phyloP scores from a whole-genome alignment of 2,888 invertebrate species.

The Melanargia galathea region DNA sequence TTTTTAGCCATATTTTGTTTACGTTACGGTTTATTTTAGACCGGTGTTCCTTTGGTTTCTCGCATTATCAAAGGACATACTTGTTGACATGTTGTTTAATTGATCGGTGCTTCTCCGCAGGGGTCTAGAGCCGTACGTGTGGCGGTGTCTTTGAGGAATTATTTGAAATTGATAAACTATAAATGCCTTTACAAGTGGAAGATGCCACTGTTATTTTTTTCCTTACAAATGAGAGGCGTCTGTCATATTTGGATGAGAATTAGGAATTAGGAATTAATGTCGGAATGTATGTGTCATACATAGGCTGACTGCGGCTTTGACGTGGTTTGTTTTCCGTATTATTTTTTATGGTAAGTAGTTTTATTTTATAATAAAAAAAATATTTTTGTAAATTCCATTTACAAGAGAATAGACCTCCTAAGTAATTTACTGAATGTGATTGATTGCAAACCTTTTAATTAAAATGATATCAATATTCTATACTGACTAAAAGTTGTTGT shows the following conservation, averaged over 20 bases:
- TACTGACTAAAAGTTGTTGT: neutral
- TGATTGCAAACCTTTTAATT: neutral
- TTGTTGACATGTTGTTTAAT: slow-evolving; percentile 83
- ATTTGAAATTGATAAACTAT: slow-evolving; percentile 80
- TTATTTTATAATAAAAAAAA: neutral
- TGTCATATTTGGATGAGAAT: slow-evolving; percentile 51
- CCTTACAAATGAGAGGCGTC: slow-evolving; percentile 50
- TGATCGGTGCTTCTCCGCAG: slow-evolving; percentile 80
- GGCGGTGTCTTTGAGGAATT: slow-evolving; percentile 78
- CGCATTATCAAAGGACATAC: slow-evolving; percentile 76
- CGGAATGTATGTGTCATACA: slow-evolving; percentile 30
- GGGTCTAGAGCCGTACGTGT: slow-evolving; percentile 71
- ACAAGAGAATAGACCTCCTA: neutral
- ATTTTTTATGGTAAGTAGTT: neutral
- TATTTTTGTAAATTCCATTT: neutral
- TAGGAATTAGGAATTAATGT: slow-evolving; percentile 38
- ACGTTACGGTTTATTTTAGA: slow-evolving; percentile 67
- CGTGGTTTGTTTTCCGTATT: slow-evolving; percentile 5
- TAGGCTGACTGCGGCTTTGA: slow-evolving; percentile 7
- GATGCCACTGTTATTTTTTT: slow-evolving; percentile 77
- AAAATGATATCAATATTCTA: too few relatives aligned
- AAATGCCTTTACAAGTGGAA: slow-evolving; percentile 75
- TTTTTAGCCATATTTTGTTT: slow-evolving; percentile 62
- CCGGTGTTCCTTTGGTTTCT: slow-evolving; percentile 54
- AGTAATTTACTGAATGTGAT: neutral